phyloP scores from a whole-genome alignment of 2,797 vertebrate genomes.

The Anomalospiza imberbis region DNA sequence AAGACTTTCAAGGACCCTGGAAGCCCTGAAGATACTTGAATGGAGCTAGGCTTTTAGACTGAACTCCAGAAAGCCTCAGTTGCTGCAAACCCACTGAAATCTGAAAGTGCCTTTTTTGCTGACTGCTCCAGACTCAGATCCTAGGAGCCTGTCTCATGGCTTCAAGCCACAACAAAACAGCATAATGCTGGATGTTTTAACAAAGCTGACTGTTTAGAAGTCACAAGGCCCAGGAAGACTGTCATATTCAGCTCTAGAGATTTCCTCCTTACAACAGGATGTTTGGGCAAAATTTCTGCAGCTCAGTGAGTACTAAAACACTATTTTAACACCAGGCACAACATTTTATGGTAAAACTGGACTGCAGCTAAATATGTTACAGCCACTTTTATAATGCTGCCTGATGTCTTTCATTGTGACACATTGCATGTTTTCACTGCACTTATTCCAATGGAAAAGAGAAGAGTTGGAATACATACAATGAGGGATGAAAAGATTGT shows the following conservation, averaged over 20 bases:
- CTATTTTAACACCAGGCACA: rapidly evolving
- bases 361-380: not conserved
- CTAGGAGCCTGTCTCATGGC: not conserved
- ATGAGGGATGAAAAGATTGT: not conserved
- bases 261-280: not conserved
- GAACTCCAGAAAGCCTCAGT: not conserved
- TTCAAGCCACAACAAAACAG: not conserved
- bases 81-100: not conserved
- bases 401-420: not conserved
- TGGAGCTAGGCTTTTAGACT: not conserved
- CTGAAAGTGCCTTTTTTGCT: not conserved
- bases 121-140: not conserved
- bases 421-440: not conserved
- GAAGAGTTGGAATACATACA: not conserved
- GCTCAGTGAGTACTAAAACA: not conserved
- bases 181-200: not conserved
- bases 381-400: not conserved
- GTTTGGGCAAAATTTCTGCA: not conserved
- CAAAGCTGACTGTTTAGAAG: not conserved
- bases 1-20: not conserved
- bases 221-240: not conserved
- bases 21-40: not conserved
- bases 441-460: not conserved
- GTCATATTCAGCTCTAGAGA: not conserved
- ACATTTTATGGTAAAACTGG: not conserved